phyloP scores from a whole-genome alignment of 2,797 vertebrate genomes.

The Amblyraja radiata region DNA sequence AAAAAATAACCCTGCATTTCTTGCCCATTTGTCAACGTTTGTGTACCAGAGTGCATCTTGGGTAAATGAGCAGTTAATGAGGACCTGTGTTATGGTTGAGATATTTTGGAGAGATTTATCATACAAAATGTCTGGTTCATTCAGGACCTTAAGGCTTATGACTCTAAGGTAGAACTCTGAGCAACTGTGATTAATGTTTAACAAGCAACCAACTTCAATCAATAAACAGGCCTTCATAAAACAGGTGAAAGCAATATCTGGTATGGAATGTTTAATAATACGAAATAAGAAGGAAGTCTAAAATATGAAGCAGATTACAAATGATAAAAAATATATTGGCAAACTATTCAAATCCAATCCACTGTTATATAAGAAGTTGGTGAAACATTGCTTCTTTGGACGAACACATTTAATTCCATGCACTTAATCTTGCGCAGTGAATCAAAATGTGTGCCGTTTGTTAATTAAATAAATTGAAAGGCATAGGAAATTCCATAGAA shows the following conservation, averaged over 20 bases:
- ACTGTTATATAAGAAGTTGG: not conserved
- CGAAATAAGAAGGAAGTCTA: not conserved
- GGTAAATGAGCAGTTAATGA: conserved; percentile 82
- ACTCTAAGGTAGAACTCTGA: conserved; percentile 68
- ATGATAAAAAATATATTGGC: conserved; percentile 24
- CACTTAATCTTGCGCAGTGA: not conserved
- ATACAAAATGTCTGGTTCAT: conserved; percentile 72
- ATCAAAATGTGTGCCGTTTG: not conserved
- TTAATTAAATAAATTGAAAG: conserved; percentile 1
- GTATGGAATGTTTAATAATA: conserved; percentile 9
- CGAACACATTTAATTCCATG: not conserved
- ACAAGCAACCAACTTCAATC: conserved; percentile 39
- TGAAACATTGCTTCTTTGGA: not conserved
- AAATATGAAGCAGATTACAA: not conserved
- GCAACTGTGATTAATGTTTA: conserved; percentile 66
- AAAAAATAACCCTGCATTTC: conserved; percentile 74
- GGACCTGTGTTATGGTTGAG: conserved; percentile 75
- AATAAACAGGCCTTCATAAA: conserved; percentile 32
- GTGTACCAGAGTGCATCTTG: conserved; percentile 77
- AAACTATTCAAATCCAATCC: not conserved
- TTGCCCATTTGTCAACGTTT: conserved; percentile 67
- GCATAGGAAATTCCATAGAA: not conserved
- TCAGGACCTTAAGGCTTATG: conserved; percentile 73
- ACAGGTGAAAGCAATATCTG: conserved; percentile 24
- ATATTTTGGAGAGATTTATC: conserved; percentile 74